Evolutionary conservation across 2,113 vertebrate species (phyloP).

Genomic region (Pipa parva): DNA sequence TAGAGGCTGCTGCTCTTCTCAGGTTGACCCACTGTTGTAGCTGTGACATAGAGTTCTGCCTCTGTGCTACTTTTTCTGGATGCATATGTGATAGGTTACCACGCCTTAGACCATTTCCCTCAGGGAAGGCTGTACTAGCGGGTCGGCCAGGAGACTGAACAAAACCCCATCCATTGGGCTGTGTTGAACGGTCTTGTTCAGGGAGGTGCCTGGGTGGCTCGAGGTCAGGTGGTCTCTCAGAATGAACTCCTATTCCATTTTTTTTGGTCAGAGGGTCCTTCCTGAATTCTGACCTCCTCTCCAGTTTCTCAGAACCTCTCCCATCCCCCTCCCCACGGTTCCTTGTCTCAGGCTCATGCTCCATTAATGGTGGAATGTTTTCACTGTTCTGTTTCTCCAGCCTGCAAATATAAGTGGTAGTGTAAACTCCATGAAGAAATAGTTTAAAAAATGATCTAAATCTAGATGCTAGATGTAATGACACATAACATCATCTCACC

Average conservation of each 20-base stretch:
- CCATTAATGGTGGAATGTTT: constrained; percentile 55
- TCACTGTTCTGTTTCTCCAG: constrained; percentile 31
- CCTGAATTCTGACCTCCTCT: constrained; percentile 58
- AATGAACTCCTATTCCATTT: constrained; percentile 51
- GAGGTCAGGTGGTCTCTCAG: constrained; percentile 56
- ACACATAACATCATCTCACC: too few species aligned
- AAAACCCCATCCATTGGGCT: constrained; percentile 74
- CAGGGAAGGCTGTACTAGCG: constrained; percentile 54
- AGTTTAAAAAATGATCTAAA: too few species aligned
- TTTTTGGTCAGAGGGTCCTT: constrained; percentile 61
- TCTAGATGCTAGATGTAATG: too few species aligned
- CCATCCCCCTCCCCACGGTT: constrained; percentile 64
- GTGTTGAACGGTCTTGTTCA: constrained; percentile 48
- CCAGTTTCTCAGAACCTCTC: constrained; percentile 60
- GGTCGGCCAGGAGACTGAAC: constrained; percentile 58
- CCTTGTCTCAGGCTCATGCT: constrained; percentile 57
- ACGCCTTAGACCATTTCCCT: constrained; percentile 61
- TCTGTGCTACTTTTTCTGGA: constrained; percentile 83
- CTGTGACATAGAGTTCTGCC: constrained; percentile 92
- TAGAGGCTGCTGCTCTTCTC: constrained; percentile 61
- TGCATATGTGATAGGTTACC: constrained; percentile 69
- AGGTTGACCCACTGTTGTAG: constrained; percentile 95
- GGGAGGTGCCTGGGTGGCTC: constrained; percentile 48
- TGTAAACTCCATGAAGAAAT: too few species aligned
- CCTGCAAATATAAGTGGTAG: neutral